These are phyloP conservation scores for Lordiphosa andalusiaca DNA, from an alignment of 2,888 invertebrate species.

Conservation along the genomic window DNA sequence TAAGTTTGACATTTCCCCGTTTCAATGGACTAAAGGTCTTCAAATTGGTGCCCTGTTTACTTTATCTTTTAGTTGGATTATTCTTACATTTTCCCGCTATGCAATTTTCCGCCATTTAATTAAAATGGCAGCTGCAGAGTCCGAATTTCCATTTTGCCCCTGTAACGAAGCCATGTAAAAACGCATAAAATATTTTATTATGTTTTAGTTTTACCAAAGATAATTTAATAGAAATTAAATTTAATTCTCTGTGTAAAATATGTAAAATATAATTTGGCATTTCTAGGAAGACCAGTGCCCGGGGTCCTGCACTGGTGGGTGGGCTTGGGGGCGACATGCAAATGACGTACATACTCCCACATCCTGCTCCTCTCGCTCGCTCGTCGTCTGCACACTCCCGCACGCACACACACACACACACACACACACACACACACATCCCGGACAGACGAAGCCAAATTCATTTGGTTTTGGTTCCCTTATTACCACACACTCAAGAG, in stretches of 20 bases:
- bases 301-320: too few species aligned
- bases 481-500: conserved; percentile 2
- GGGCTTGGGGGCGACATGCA: too few species aligned
- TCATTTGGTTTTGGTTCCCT: conserved; percentile 9
- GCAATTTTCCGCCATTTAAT: conserved; percentile 28
- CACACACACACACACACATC: too few species aligned
- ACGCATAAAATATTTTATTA: too few species aligned
- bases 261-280: too few species aligned
- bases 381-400: not conserved
- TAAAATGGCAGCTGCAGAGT: conserved; percentile 29
- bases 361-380: not conserved
- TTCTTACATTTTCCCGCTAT: not conserved
- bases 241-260: too few species aligned
- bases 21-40: too few species aligned
- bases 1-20: too few species aligned
- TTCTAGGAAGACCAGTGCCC: too few species aligned
- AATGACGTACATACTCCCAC: not conserved
- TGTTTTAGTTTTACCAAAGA: too few species aligned
- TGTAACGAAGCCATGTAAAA: not conserved
- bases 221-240: too few species aligned
- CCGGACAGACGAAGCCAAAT: conserved; percentile 8
- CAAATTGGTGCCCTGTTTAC: not conserved
- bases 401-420: too few species aligned
- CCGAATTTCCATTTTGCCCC: conserved; percentile 6
- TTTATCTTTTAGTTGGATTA: conserved; percentile 2